These are phyloP conservation scores for Loripinus fragilis DNA, from an alignment of 2,888 invertebrate genomes.

Conservation along the genomic window DNA sequence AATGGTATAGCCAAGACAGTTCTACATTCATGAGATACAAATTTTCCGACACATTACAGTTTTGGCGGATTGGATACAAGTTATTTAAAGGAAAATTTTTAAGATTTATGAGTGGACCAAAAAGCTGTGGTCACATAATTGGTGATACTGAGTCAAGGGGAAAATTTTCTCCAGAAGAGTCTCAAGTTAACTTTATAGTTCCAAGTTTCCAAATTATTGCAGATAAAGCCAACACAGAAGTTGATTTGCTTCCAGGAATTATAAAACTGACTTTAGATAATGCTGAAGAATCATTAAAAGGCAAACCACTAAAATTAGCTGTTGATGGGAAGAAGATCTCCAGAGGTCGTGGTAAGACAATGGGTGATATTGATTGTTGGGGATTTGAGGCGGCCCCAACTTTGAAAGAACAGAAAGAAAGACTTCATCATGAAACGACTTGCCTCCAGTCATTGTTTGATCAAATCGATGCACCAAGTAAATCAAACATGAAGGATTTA, in stretches of 20 bases:
- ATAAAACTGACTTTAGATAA: neutral
- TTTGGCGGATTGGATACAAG: neutral
- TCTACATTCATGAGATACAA: slow-evolving; percentile 24
- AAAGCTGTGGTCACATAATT: neutral
- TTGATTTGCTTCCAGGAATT: neutral
- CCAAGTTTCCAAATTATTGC: neutral
- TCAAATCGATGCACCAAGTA: neutral
- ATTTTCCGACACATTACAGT: neutral
- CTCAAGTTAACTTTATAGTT: neutral
- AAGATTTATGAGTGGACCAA: slow-evolving; percentile 4
- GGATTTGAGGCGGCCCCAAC: slow-evolving; percentile 22
- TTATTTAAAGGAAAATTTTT: slow-evolving; percentile 10
- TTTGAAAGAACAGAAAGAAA: neutral
- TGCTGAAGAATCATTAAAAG: neutral
- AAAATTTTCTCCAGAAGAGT: neutral
- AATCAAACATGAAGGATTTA: neutral
- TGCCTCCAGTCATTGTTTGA: neutral
- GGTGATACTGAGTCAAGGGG: neutral
- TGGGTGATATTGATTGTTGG: slow-evolving; percentile 38
- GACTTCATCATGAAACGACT: neutral
- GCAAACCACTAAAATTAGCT: neutral
- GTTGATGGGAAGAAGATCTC: slow-evolving; percentile 29
- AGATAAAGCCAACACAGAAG: neutral
- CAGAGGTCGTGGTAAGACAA: slow-evolving; percentile 14
- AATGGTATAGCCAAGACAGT: slow-evolving; percentile 2